Percentiles rank a stretch among this genome's conserved stretches.
Evolutionary conservation across 2,888 invertebrate species (phyloP).

Genomic region (Biston betularia): DNA sequence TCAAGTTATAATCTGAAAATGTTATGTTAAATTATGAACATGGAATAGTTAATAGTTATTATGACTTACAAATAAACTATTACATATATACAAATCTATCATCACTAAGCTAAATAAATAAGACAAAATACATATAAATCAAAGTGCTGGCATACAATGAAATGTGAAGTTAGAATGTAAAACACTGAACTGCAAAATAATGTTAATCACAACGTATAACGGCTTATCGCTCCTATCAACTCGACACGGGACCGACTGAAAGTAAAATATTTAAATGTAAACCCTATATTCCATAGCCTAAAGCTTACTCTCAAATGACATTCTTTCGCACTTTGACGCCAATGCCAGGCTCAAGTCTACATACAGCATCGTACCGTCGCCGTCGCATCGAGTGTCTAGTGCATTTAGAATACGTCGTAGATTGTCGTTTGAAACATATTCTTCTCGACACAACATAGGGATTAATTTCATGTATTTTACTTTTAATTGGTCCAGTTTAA

Average conservation of each 20-base stretch:
- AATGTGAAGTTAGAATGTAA: conserved; percentile 60
- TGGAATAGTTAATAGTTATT: neutral
- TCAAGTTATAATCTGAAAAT: too few relatives aligned
- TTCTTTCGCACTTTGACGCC: neutral
- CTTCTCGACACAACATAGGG: neutral
- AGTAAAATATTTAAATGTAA: neutral
- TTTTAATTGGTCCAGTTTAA: neutral
- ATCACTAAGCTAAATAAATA: conserved; percentile 46
- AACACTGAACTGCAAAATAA: conserved; percentile 54
- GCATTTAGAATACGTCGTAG: neutral
- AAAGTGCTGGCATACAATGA: conserved; percentile 63
- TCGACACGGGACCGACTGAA: neutral
- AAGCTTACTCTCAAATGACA: neutral
- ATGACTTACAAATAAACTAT: neutral
- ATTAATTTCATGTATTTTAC: neutral
- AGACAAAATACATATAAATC: conserved; percentile 54
- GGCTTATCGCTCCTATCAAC: neutral
- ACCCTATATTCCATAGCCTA: neutral
- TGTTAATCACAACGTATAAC: conserved; percentile 73
- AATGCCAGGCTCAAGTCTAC: too few relatives aligned
- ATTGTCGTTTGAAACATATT: neutral
- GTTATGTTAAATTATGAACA: neutral
- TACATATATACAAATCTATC: conserved; percentile 40
- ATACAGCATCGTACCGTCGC: too few relatives aligned
- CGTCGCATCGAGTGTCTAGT: too few relatives aligned